Percentiles rank a stretch among this genome's conserved stretches.
Evolutionary conservation across 2,113 vertebrate genomes (phyloP).

Genomic region (Brevimyrus niger): DNA sequence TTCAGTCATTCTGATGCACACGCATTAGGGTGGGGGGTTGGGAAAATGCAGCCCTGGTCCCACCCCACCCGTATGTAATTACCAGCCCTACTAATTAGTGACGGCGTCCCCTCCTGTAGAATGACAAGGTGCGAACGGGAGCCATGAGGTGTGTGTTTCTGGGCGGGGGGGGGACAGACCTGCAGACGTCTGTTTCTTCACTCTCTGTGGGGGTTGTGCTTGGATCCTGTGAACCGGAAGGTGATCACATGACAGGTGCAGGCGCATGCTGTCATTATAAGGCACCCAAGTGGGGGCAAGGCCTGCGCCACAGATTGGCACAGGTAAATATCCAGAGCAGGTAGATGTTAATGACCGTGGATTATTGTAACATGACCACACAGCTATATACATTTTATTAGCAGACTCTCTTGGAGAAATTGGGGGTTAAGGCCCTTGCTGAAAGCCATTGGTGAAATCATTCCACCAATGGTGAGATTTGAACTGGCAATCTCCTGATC

Average conservation of each 20-base stretch:
- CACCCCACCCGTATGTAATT: background rate
- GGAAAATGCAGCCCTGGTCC: background rate
- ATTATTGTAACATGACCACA: background rate
- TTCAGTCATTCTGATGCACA: background rate
- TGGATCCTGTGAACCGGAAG: background rate
- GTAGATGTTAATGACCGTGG: background rate
- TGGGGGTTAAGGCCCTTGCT: background rate
- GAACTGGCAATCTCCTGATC: background rate
- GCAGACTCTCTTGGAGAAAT: background rate
- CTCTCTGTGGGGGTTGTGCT: background rate
- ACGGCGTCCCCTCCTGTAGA: background rate
- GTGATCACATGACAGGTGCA: background rate
- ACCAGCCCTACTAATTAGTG: background rate
- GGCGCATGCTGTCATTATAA: background rate
- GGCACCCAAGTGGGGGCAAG: background rate
- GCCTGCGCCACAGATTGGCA: background rate
- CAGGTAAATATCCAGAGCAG: background rate
- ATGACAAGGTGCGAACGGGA: background rate
- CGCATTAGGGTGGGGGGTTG: background rate
- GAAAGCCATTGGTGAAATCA: background rate
- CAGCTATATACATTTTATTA: background rate
- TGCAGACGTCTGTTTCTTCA: background rate
- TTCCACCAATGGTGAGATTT: background rate
- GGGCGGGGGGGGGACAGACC: background rate
- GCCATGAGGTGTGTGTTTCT: background rate